phyloP scores from a whole-genome alignment of 2,113 vertebrate genomes.

The Neodon shergylaensis region DNA sequence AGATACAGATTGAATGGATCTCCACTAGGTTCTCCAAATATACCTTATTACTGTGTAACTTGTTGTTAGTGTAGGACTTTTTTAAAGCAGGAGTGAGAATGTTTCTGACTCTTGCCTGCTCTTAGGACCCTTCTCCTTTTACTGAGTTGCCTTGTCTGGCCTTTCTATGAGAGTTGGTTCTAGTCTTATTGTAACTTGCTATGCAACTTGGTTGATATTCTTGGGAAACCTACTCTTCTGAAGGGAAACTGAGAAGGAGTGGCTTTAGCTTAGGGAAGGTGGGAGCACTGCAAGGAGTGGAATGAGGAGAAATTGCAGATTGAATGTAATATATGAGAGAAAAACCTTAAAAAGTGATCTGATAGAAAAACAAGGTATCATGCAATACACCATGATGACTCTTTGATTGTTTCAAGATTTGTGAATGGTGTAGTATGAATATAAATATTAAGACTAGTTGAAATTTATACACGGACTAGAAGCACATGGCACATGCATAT shows the following conservation, averaged over 20 bases:
- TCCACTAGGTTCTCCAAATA: not conserved
- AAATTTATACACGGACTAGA: not conserved
- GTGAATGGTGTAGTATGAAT: not conserved
- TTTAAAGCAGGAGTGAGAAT: not conserved
- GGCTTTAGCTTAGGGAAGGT: not conserved
- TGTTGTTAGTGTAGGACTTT: not conserved
- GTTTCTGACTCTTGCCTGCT: not conserved
- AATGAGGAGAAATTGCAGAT: not conserved
- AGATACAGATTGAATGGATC: not conserved
- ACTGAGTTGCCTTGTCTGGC: too few relatives aligned
- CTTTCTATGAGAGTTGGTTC: not conserved
- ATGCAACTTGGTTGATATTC: not conserved
- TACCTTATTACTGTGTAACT: not conserved
- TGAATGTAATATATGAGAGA: not conserved
- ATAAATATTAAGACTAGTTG: not conserved
- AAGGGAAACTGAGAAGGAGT: not conserved
- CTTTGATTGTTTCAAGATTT: not conserved
- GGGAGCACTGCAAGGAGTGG: not conserved
- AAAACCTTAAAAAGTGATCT: not conserved
- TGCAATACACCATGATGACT: not conserved
- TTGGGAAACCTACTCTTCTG: not conserved
- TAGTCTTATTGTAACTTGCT: not conserved
- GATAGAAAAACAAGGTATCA: not conserved
- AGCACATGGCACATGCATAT: not conserved
- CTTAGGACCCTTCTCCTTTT: not conserved